These are phyloP conservation scores for Aquatica leii DNA, from an alignment of 2,888 invertebrate genomes.

Conservation along the genomic window DNA sequence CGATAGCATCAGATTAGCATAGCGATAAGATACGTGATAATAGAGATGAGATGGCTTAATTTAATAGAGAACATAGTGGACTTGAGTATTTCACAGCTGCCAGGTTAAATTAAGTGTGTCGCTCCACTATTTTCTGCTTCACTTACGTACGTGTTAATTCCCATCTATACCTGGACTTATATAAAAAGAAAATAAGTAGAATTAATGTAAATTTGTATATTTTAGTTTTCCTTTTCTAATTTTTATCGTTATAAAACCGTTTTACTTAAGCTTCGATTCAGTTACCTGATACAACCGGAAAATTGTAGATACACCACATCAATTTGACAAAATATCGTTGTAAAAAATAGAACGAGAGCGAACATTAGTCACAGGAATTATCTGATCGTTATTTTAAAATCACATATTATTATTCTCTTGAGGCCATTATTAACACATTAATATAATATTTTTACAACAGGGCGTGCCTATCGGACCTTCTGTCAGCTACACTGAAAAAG, in stretches of 20 bases:
- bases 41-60: slow-evolving; percentile 41
- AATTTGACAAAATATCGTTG: slow-evolving; percentile 17
- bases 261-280: not conserved
- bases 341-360: slow-evolving; percentile 12
- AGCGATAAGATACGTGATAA: slow-evolving; percentile 40
- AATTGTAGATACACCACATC: slow-evolving; percentile 9
- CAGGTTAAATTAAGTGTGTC: slow-evolving; percentile 14
- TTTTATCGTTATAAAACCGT: not conserved
- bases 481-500: slow-evolving; percentile 57
- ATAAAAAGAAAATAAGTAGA: not conserved
- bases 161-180: slow-evolving; percentile 1
- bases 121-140: slow-evolving; percentile 4
- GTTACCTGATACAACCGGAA: slow-evolving; percentile 2
- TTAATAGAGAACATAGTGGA: slow-evolving; percentile 23
- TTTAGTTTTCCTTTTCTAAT: too few relatives aligned
- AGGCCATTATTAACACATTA: slow-evolving; percentile 61
- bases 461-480: slow-evolving; percentile 59
- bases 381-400: slow-evolving; percentile 42
- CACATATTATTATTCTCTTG: slow-evolving; percentile 57
- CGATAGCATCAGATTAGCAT: slow-evolving; percentile 40
- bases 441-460: slow-evolving; percentile 61
- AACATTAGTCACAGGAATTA: slow-evolving; percentile 33
- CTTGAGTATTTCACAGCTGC: slow-evolving; percentile 17
- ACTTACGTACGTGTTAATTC: slow-evolving; percentile 2
- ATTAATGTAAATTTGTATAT: too few relatives aligned